Percentiles rank a stretch among this genome's conserved stretches.
Conservation (phyloP, 2,113 vertebrate species). For the Dolichotis patagonum region DNA sequence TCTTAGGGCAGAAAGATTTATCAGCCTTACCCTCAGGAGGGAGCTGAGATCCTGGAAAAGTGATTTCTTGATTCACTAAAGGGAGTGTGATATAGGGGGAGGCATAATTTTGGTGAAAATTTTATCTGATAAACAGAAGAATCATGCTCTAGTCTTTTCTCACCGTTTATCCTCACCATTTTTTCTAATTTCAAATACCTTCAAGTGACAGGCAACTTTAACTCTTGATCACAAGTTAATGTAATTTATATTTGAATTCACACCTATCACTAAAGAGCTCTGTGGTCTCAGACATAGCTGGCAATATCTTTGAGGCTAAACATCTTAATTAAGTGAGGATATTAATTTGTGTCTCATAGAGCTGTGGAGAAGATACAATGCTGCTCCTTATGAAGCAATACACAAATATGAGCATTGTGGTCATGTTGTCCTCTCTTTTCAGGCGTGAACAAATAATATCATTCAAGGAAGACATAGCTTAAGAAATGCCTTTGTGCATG, state of each 20-base stretch:
- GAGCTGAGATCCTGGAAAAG: neutral
- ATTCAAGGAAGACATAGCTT: neutral
- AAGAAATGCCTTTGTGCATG: fast-evolving
- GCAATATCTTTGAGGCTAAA: neutral
- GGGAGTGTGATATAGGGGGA: neutral
- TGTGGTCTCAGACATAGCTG: neutral
- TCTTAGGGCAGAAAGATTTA: neutral
- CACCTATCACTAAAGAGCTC: neutral
- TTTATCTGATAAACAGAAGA: neutral
- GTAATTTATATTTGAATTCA: neutral
- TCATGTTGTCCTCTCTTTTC: neutral
- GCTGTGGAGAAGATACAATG: neutral
- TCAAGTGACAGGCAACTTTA: neutral
- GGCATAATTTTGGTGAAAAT: neutral
- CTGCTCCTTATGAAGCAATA: neutral
- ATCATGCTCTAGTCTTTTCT: neutral
- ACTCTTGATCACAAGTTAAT: neutral
- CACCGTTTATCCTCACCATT: neutral
- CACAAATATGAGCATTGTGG: neutral
- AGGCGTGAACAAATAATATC: neutral
- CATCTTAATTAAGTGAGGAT: neutral
- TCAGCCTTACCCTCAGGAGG: neutral
- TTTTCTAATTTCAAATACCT: constrained; percentile 22
- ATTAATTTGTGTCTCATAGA: neutral
- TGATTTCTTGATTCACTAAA: neutral